A percentile compares a stretch with the other conserved stretches of the same genome.
phyloP scores from a whole-genome alignment of 2,113 vertebrate species.

The Tyrannus savana region DNA sequence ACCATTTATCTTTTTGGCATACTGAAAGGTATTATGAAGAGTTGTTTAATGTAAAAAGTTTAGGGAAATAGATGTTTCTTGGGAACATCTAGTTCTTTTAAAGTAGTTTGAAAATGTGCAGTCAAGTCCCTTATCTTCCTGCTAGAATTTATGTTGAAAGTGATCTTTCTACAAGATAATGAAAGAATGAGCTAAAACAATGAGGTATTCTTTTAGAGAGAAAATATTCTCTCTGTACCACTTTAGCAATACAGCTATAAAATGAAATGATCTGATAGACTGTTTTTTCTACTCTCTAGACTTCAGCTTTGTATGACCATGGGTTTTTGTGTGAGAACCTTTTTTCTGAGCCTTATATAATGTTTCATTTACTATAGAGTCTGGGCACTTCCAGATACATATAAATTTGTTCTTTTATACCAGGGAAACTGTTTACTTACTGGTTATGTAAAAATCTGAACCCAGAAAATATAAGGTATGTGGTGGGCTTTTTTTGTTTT shows the following conservation, averaged over 20 bases:
- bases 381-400: not conserved
- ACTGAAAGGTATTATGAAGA: not conserved
- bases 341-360: not conserved
- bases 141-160: not conserved
- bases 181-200: not conserved
- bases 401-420: not conserved
- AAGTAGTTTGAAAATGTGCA: not conserved
- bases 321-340: not conserved
- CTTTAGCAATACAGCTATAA: not conserved
- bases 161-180: not conserved
- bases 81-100: not conserved
- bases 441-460: not conserved
- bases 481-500: not conserved
- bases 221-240: not conserved
- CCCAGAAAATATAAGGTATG: not conserved
- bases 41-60: not conserved
- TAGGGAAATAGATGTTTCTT: not conserved
- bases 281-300: not conserved
- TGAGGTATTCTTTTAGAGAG: not conserved
- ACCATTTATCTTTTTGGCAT: not conserved
- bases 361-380: not conserved
- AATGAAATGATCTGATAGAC: not conserved
- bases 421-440: not conserved
- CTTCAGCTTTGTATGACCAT: not conserved
- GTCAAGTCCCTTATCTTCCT: not conserved